phyloP scores from a whole-genome alignment of 37 sponge, comb jelly and placozoan genomes.

The Oscarella lobularis region DNA sequence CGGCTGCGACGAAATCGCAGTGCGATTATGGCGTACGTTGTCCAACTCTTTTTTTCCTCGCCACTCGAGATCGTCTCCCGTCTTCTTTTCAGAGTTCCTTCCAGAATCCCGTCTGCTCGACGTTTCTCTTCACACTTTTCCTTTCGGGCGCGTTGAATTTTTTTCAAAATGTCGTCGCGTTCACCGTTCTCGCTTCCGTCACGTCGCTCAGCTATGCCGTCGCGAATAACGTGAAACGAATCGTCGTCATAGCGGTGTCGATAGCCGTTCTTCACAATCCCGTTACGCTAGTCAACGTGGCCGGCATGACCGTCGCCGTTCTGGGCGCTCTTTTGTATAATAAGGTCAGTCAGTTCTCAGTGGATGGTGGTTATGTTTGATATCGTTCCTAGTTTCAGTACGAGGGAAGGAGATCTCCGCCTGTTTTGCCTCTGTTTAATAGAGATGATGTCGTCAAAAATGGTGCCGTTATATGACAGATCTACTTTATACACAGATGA shows the following conservation, averaged over 20 bases:
- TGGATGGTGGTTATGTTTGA: no score
- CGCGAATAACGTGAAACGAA: slow-evolving; percentile 70
- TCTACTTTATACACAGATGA: no score
- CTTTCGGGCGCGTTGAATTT: slow-evolving; percentile 35
- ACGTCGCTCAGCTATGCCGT: slow-evolving; percentile 75
- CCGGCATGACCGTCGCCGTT: slow-evolving; percentile 66
- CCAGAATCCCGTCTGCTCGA: neutral
- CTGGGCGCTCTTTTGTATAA: slow-evolving; percentile 65
- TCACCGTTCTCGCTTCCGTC: slow-evolving; percentile 52
- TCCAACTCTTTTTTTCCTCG: no score
- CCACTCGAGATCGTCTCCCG: no score
- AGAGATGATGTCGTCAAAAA: no score
- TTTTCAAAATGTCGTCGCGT: slow-evolving; percentile 62
- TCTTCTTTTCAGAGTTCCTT: no score
- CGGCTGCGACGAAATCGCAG: no score
- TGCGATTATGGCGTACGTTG: no score
- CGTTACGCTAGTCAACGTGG: slow-evolving; percentile 42
- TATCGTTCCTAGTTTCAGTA: no score
- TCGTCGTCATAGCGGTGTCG: slow-evolving; percentile 48
- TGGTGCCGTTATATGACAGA: no score
- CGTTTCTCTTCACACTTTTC: slow-evolving; percentile 18
- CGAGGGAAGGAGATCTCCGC: no score
- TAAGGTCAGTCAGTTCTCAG: slow-evolving; percentile 41
- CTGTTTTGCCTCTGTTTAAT: no score
- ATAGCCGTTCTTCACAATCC: slow-evolving; percentile 57